These are phyloP conservation scores for Oreotrochilus melanogaster DNA, from an alignment of 2,113 vertebrate species.

Conservation along the genomic window DNA sequence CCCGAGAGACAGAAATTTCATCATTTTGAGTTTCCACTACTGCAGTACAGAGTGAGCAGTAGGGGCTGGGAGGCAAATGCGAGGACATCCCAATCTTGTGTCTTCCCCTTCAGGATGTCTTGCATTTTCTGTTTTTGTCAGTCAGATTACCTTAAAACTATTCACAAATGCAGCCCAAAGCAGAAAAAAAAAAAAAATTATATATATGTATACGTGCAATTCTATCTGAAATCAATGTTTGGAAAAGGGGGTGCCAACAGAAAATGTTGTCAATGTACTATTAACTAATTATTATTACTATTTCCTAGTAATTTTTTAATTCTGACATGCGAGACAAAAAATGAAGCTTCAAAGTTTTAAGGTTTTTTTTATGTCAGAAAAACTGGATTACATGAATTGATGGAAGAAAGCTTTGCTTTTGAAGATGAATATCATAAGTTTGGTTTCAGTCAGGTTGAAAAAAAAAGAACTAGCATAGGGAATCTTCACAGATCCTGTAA, in stretches of 20 bases:
- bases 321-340: background rate
- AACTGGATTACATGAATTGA: background rate
- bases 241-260: background rate
- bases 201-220: background rate
- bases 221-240: background rate
- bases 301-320: background rate
- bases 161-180: background rate
- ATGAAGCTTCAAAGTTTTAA: background rate
- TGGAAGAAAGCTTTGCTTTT: background rate
- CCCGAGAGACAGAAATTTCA: background rate
- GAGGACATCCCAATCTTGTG: background rate
- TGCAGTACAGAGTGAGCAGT: background rate
- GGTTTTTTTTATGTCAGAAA: background rate
- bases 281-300: background rate
- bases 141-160: conserved; percentile 26
- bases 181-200: background rate
- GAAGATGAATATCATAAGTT: background rate
- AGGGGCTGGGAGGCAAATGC: background rate
- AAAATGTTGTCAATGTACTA: background rate
- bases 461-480: background rate
- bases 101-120: background rate
- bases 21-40: background rate
- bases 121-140: background rate
- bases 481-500: background rate
- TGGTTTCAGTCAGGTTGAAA: background rate